Conservation (phyloP, 2,113 vertebrate species). For the Orientallactaga bullata region DNA sequence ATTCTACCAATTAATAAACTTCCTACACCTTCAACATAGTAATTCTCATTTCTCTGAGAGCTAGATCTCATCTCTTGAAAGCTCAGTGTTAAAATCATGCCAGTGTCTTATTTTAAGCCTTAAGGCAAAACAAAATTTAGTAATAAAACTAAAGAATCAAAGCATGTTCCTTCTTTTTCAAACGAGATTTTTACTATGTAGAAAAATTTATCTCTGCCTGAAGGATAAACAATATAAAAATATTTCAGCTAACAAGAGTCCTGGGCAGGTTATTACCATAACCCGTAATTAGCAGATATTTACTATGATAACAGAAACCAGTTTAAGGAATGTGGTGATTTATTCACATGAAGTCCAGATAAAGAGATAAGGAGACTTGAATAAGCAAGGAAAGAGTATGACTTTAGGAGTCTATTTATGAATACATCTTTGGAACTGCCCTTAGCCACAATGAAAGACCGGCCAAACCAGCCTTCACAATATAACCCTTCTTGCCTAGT, state of each 20-base stretch:
- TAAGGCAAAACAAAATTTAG: constrained; percentile 44
- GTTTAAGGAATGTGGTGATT: constrained; percentile 67
- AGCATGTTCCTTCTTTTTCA: constrained; percentile 34
- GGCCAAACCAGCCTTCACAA: constrained; percentile 70
- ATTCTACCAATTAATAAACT: constrained; percentile 36
- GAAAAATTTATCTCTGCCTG: constrained; percentile 47
- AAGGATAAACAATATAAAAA: constrained; percentile 62
- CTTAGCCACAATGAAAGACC: constrained; percentile 53
- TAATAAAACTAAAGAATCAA: constrained; percentile 55
- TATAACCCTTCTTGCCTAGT: constrained; percentile 33
- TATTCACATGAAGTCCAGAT: constrained; percentile 71
- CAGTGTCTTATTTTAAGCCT: constrained; percentile 52
- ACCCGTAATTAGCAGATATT: constrained; percentile 66
- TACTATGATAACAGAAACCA: constrained; percentile 68
- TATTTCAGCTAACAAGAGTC: constrained; percentile 61
- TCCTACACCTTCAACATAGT: constrained; percentile 23
- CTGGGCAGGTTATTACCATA: constrained; percentile 59
- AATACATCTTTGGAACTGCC: constrained; percentile 51
- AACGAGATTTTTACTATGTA: constrained; percentile 52
- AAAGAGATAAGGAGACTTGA: constrained; percentile 66
- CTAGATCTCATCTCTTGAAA: constrained; percentile 40
- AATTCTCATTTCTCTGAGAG: background rate
- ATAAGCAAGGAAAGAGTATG: constrained; percentile 10
- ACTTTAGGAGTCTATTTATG: constrained; percentile 30
- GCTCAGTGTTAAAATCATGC: constrained; percentile 44